phyloP scores from a whole-genome alignment of 2,113 vertebrate genomes.

The Thymallus thymallus region DNA sequence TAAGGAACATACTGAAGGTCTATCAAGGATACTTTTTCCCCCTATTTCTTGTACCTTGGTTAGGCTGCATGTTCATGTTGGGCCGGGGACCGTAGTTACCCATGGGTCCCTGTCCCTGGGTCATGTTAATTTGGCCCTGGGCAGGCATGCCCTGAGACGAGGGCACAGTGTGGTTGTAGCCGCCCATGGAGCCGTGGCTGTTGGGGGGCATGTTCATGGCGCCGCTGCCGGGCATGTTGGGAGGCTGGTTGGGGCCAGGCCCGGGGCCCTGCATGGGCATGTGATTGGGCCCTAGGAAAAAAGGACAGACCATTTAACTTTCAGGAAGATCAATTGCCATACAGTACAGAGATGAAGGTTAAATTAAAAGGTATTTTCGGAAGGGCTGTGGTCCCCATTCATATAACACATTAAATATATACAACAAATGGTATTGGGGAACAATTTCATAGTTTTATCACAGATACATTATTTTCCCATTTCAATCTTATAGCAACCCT shows the following conservation, averaged over 20 bases:
- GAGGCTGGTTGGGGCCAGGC: slow-evolving; percentile 92
- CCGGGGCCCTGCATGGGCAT: slow-evolving; percentile 98
- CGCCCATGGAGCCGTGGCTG: slow-evolving; percentile 93
- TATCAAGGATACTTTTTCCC: not conserved
- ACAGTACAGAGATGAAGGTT: too few species aligned
- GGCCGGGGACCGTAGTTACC: slow-evolving; percentile 93
- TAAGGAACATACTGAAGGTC: not conserved
- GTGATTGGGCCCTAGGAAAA: slow-evolving; percentile 90
- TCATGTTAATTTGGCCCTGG: slow-evolving; percentile 96
- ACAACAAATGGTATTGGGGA: too few species aligned
- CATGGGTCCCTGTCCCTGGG: slow-evolving; percentile 94
- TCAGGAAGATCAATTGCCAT: not conserved
- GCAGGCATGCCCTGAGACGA: slow-evolving; percentile 90
- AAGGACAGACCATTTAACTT: slow-evolving; percentile 1
- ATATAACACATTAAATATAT: too few species aligned
- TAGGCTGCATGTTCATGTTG: slow-evolving; percentile 97
- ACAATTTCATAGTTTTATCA: too few species aligned
- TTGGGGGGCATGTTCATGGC: slow-evolving; percentile 94
- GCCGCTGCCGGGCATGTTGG: slow-evolving; percentile 88
- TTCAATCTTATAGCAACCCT: too few species aligned
- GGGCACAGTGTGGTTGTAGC: slow-evolving; percentile 91
- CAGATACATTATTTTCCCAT: too few species aligned
- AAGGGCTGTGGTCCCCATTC: too few species aligned
- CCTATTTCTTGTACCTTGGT: slow-evolving; percentile 79
- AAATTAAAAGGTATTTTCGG: not conserved